Base-by-base conservation (phyloP, 2,797 vertebrate genomes). In the Melanotaenia nigrans region DNA sequence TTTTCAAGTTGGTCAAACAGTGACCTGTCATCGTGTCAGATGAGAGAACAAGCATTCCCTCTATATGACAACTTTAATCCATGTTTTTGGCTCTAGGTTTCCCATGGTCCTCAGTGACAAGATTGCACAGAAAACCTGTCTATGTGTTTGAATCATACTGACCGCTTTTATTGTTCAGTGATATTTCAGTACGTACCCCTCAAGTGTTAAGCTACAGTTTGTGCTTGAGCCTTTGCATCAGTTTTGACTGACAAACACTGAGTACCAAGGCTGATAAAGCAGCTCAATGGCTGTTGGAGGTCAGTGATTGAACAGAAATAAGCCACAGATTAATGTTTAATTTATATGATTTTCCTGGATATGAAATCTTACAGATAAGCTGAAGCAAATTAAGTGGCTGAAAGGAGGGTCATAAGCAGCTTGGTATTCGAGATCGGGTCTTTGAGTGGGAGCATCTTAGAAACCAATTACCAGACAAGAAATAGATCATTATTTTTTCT, bases 401-500 rank as follows among this genome's bases (percentile, higher is more conserved):
- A 94, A 94, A 93, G 78, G 89, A 89, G 81, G 83, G 72, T 87
- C 78, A 85, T 87, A 84, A 92, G 92, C 80, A 91, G 89, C 78
- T 85, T 87, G 82, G 79, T 89, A 89, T 94, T 92, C 88, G 80
- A 94, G 86, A 93, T 91, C 78, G 2, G 81, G 42, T 82, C 87
- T 93, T 92, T 94, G 91, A 93, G 88, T 89, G 87, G 85, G 81
- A 90, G 91, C 91, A 94, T 94, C 93, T 94, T 95, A 93, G 90
- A 95, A 95, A 95, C 92, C 95, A 95, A 95, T 95, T 95, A 95
- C 92, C 89, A 90, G 93, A 93, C 92, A 91, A 94, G 93, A 95
- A 95, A 95, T 95, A 95, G 94, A 94, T 95, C 91, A 94, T 95
- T 92, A 93, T 95, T 94, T 93, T 93, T 94, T 92, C 86, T 92